Evolutionary conservation across 2,888 invertebrate genomes (phyloP), one percentile per base, ranked within the genome.

Genomic region (Stratiomys singularior): DNA sequence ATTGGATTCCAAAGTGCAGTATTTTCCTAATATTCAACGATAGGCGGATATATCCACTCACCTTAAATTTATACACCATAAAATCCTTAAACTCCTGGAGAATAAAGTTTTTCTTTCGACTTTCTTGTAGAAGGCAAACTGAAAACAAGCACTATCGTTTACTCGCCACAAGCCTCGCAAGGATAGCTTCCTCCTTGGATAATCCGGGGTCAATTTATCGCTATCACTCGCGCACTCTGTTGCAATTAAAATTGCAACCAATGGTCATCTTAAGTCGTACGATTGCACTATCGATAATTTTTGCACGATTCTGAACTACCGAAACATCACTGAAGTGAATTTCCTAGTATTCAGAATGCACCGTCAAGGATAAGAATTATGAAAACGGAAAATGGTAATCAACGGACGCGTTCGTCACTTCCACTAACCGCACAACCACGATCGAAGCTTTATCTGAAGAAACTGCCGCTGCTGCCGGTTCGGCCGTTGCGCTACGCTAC

Each of bases 391-490:
- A 25, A 28, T 30, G 69, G 23, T 46, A 69, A 1, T 1, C 69
- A 69, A 46, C 67, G 67, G 27, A 18, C 67, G 46, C 44, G 9
- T 15, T 46, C 69, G 46, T 25, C 69, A 47, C 69, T 47, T 69
- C 46, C 46, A 63, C 66, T n/a, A 66, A 69, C n/a, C 37, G 13
- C 28, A 25, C 74, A 37, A 37, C 74, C 58, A 27, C 74, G 37
- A 15, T 37, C 21, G 74, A 7, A 52, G 71, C 25, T 52, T 72
- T 72, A 56, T 72, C 60, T 74, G 58, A 58, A 74, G 37, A 58
- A 74, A 74, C 74, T 74, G 74, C 74, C 60, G 74, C 37, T 23
- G n/a, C 27, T 25, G 74, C 74, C 46, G 37, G 37, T 25, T 69
- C 21, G 23, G 25, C 25, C 60, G 60, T 15, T 69, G 30, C 23